A percentile compares a stretch with the other conserved stretches of the same genome.
phyloP scores from a whole-genome alignment of 2,113 vertebrate species.

The Vidua macroura region DNA sequence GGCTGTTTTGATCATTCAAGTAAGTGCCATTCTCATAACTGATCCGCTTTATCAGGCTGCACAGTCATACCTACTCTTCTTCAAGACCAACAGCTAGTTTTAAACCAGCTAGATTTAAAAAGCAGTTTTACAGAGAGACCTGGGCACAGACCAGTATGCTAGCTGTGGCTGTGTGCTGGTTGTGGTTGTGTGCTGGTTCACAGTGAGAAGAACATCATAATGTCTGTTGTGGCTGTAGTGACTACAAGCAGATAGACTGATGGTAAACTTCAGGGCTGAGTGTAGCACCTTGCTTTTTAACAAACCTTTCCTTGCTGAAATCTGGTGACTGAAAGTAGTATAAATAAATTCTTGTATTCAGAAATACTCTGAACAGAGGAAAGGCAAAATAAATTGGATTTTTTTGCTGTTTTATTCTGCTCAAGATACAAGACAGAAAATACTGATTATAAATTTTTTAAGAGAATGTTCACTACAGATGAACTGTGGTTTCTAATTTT shows the following conservation, averaged over 20 bases:
- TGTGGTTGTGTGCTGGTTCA: neutral
- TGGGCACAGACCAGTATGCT: neutral
- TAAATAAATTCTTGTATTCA: neutral
- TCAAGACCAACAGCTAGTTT: neutral
- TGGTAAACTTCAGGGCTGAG: neutral
- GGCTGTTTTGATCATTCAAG: neutral
- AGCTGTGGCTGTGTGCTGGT: neutral
- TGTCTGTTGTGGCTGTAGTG: neutral
- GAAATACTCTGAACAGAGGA: neutral
- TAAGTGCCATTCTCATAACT: neutral
- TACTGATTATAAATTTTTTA: neutral
- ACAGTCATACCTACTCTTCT: neutral
- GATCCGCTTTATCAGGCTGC: neutral
- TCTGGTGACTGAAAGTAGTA: neutral
- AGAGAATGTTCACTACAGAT: neutral
- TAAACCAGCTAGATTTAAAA: neutral
- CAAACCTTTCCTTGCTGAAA: neutral
- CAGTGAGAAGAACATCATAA: neutral
- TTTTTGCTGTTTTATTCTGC: neutral
- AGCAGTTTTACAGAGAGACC: neutral
- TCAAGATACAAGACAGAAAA: neutral
- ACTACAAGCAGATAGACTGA: neutral
- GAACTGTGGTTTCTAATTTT: neutral
- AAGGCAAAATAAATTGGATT: neutral
- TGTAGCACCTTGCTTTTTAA: neutral